Percentiles rank a stretch among this genome's conserved stretches.
phyloP scores from a whole-genome alignment of 2,888 invertebrate species.

The Cosmia pyralina region DNA sequence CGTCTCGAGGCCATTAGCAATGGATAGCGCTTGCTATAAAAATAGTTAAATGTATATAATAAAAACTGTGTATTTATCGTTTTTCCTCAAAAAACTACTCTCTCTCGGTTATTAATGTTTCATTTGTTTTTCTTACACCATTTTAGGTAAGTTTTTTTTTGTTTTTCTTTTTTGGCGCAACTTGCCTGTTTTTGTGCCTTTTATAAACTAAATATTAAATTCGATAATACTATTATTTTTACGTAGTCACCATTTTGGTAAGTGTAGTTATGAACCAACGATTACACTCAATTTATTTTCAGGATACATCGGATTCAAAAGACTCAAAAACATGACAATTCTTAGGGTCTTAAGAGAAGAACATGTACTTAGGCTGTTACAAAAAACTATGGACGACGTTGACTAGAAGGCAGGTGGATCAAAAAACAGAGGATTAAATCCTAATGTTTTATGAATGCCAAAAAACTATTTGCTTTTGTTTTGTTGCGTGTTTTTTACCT shows the following conservation, averaged over 20 bases:
- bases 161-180: neutral
- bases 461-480: neutral
- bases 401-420: neutral
- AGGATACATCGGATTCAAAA: neutral
- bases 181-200: neutral
- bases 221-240: neutral
- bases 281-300: neutral
- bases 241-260: neutral
- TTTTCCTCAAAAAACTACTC: neutral
- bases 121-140: neutral
- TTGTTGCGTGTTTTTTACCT: neutral
- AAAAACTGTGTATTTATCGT: neutral
- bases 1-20: neutral
- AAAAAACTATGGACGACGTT: neutral
- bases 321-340: neutral
- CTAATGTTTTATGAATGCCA: neutral
- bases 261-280: neutral
- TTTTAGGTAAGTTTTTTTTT: constrained; percentile 1
- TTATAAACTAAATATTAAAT: neutral
- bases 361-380: neutral
- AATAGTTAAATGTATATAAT: neutral
- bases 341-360: neutral
- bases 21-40: neutral
- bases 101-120: neutral
- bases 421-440: neutral